Percentiles rank a stretch among this genome's conserved stretches.
phyloP scores from a whole-genome alignment of 1,140 invertebrate genomes.

The Drosophila nasuta region DNA sequence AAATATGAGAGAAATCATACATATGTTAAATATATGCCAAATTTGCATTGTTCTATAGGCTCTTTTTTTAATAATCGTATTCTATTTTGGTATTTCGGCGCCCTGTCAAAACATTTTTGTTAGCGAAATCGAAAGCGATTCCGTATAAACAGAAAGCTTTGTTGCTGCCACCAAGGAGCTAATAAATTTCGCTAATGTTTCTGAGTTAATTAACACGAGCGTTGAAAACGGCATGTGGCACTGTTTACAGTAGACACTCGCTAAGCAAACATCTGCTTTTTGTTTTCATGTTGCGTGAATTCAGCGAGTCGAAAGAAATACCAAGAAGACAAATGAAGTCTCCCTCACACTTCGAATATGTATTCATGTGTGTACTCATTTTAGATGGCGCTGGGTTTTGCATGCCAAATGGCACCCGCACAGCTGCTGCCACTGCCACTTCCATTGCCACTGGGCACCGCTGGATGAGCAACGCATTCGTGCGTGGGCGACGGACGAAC shows the following conservation, averaged over 20 bases:
- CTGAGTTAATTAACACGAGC: constrained; percentile 59
- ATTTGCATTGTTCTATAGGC: not conserved
- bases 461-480: constrained; percentile 69
- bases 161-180: constrained; percentile 26
- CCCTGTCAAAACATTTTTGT: constrained; percentile 33
- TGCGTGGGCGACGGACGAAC: constrained; percentile 67
- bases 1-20: constrained; percentile 46
- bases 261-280: constrained; percentile 39
- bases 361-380: not conserved
- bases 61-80: constrained; percentile 5
- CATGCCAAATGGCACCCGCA: constrained; percentile 28
- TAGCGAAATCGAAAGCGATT: constrained; percentile 18
- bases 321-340: not conserved
- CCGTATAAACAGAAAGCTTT: constrained; percentile 28
- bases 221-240: constrained; percentile 18
- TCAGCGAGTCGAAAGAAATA: constrained; percentile 46
- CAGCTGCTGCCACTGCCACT: not conserved
- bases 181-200: constrained; percentile 64
- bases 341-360: constrained; percentile 28
- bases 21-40: constrained; percentile 6
- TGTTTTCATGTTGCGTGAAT: constrained; percentile 49
- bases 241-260: constrained; percentile 15
- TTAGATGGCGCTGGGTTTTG: constrained; percentile 15
- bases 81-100: constrained; percentile 27
- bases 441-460: not conserved